Evolutionary conservation across 2,797 vertebrate species (phyloP).

Genomic region (Epinephelus awoara): DNA sequence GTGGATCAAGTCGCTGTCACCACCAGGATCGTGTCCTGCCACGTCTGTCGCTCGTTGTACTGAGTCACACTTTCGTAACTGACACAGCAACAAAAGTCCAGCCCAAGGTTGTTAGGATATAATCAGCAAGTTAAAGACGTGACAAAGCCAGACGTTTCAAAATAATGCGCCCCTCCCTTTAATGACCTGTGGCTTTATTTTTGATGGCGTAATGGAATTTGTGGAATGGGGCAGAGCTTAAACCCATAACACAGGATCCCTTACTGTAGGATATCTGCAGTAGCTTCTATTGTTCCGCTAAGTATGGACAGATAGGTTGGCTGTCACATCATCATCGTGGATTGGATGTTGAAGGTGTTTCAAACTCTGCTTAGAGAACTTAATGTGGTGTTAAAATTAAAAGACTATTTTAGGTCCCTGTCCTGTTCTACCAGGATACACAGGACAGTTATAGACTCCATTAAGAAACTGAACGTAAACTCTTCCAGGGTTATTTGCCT

Average conservation of each 20-base stretch:
- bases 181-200: conserved; percentile 26
- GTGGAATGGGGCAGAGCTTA: conserved; percentile 56
- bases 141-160: neutral
- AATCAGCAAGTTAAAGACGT: neutral
- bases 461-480: neutral
- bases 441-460: neutral
- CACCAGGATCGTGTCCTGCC: conserved; percentile 14
- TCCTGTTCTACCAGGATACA: conserved; percentile 20
- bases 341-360: neutral
- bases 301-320: neutral
- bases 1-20: conserved; percentile 63
- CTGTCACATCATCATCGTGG: neutral
- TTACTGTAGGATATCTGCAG: conserved; percentile 3
- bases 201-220: conserved; percentile 48
- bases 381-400: neutral
- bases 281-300: conserved; percentile 10
- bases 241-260: conserved; percentile 29
- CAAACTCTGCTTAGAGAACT: neutral
- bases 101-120: neutral
- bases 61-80: conserved; percentile 46
- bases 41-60: conserved; percentile 16
- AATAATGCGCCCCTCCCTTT: conserved; percentile 13
- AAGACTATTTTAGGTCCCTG: neutral
- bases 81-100: conserved; percentile 15
- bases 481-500: neutral